These are phyloP conservation scores for Unio pictorum DNA, from an alignment of 2,888 invertebrate genomes.

Conservation along the genomic window DNA sequence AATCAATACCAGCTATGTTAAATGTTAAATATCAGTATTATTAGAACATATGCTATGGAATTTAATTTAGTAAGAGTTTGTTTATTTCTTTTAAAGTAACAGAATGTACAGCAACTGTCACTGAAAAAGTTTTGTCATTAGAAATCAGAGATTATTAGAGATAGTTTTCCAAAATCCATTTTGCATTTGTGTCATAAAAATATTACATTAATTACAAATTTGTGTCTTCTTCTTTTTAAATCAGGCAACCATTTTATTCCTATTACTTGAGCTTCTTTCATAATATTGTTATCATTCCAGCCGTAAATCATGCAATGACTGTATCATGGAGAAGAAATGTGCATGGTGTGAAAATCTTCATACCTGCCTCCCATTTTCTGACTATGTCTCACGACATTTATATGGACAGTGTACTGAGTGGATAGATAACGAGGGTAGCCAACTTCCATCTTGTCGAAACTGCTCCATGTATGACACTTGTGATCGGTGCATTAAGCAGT, in stretches of 20 bases:
- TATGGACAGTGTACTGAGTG: constrained; percentile 94
- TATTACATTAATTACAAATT: not conserved
- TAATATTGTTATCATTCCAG: constrained; percentile 36
- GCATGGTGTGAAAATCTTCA: constrained; percentile 95
- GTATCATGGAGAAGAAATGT: constrained; percentile 89
- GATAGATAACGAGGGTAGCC: constrained; percentile 78
- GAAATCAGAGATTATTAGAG: no score
- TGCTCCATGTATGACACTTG: constrained; percentile 64
- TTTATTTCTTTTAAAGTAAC: no score
- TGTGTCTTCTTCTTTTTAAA: not conserved
- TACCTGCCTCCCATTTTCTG: constrained; percentile 95
- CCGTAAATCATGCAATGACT: constrained; percentile 71
- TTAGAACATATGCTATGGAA: no score
- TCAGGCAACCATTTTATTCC: not conserved
- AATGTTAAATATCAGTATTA: no score
- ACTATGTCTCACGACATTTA: constrained; percentile 94
- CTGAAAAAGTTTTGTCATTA: no score
- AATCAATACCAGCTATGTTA: no score
- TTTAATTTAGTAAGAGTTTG: no score
- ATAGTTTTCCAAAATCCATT: no score
- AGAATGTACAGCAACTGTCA: no score
- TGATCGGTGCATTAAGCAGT: constrained; percentile 80
- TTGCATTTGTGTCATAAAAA: not conserved
- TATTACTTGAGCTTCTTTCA: not conserved
- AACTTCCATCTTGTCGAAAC: constrained; percentile 43